Conservation (phyloP, 1,140 invertebrate genomes). For the Lysiphlebus fabarum region DNA sequence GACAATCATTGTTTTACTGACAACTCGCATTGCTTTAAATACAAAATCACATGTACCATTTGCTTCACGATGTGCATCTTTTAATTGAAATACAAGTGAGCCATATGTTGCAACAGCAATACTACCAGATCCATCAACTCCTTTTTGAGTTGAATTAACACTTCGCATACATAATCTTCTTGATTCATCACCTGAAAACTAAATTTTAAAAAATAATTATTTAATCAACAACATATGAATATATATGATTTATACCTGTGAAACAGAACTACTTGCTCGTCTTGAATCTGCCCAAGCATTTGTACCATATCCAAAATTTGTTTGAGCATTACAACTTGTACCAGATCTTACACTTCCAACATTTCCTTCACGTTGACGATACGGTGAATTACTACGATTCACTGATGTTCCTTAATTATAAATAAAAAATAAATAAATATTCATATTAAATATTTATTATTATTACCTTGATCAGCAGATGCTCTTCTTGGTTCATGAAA, state of each 20-base stretch:
- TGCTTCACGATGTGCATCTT: conserved; percentile 78
- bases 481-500: conserved; percentile 65
- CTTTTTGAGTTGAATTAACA: conserved; percentile 52
- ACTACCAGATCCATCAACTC: conserved; percentile 40
- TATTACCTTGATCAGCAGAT: conserved; percentile 58
- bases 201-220: conserved; percentile 23
- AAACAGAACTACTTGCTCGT: conserved; percentile 69
- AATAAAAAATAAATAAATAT: background rate
- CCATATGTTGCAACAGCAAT: conserved; percentile 69
- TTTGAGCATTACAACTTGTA: conserved; percentile 43
- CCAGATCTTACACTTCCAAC: conserved; percentile 51
- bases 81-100: conserved; percentile 75
- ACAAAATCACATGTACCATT: conserved; percentile 74
- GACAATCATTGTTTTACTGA: conserved; percentile 72
- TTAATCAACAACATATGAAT: no score
- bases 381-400: conserved; percentile 62
- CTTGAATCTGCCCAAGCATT: conserved; percentile 61
- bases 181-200: conserved; percentile 74
- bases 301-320: conserved; percentile 54
- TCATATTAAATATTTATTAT: conserved; percentile 5
- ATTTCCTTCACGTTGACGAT: conserved; percentile 53
- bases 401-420: conserved; percentile 47
- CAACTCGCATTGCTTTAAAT: conserved; percentile 67
- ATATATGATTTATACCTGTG: no score
- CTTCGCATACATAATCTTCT: conserved; percentile 64